Percentiles rank a stretch among this genome's conserved stretches.
Evolutionary conservation across 37 sponge, comb jelly and placozoan species (phyloP).

Genomic region (Aphrocallistes beatrix): DNA sequence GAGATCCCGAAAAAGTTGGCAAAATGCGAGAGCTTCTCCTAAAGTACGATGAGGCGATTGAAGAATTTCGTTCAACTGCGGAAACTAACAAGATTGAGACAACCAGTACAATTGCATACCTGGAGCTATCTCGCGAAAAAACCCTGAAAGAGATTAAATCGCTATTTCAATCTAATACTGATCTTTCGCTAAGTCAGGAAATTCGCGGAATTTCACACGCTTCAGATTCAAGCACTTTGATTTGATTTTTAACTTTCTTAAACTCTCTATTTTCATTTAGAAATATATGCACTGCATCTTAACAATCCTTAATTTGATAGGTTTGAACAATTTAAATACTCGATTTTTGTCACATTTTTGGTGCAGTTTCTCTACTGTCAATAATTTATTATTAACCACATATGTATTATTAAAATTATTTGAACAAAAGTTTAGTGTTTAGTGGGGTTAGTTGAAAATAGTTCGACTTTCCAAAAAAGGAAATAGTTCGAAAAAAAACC

Average conservation of each 20-base stretch:
- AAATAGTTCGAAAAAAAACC: too few species aligned
- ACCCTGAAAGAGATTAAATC: not conserved
- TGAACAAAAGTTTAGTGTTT: too few species aligned
- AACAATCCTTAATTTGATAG: not conserved
- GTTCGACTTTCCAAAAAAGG: too few species aligned
- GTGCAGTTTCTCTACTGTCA: not conserved
- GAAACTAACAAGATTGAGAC: not conserved
- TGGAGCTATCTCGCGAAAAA: not conserved
- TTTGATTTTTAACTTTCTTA: not conserved
- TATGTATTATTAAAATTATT: not conserved
- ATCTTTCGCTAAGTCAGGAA: not conserved
- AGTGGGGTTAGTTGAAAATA: too few species aligned
- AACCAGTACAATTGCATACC: not conserved
- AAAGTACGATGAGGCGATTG: slow-evolving; percentile 6
- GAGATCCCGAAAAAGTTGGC: not conserved
- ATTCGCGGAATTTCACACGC: not conserved
- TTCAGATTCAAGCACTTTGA: not conserved
- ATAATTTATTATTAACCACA: not conserved
- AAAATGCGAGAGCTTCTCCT: not conserved
- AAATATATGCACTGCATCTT: not conserved
- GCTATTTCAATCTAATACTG: not conserved
- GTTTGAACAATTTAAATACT: not conserved
- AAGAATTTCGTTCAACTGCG: not conserved
- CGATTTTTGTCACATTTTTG: not conserved
- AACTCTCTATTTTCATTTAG: not conserved